A percentile compares a stretch with the other conserved stretches of the same genome.
Evolutionary conservation across 1,140 invertebrate species (phyloP).

Genomic region (Leptinotarsa lineolata): DNA sequence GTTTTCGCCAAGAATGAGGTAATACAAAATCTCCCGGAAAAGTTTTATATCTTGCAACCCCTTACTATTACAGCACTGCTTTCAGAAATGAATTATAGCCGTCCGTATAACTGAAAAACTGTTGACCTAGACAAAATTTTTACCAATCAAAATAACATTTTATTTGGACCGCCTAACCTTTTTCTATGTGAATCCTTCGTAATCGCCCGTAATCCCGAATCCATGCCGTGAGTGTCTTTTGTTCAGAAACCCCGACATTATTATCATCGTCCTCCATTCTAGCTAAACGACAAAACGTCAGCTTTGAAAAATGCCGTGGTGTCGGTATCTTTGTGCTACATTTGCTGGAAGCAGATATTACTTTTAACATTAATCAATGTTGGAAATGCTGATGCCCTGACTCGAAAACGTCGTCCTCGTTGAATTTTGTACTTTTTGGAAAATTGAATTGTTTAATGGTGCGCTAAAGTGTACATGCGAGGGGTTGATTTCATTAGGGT

Average conservation of each 20-base stretch:
- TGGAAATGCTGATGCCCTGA: background rate
- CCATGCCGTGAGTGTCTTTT: conserved; percentile 11
- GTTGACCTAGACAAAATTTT: too few species aligned
- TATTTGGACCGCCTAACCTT: too few species aligned
- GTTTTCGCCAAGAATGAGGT: background rate
- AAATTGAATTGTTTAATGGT: conserved; percentile 4
- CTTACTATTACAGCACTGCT: too few species aligned
- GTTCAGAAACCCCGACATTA: background rate
- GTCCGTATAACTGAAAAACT: too few species aligned
- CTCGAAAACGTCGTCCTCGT: background rate
- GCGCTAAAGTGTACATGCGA: background rate
- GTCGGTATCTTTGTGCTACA: background rate
- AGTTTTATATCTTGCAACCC: too few species aligned
- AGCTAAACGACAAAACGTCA: conserved; percentile 13
- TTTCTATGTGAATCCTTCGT: background rate
- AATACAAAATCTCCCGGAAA: background rate
- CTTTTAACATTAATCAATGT: conserved; percentile 3
- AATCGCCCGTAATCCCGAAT: conserved; percentile 10
- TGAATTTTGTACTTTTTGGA: background rate
- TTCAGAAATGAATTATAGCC: too few species aligned
- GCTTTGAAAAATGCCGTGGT: conserved; percentile 17
- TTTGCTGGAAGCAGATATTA: conserved; percentile 6
- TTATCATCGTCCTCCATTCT: conserved; percentile 13
- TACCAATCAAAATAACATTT: too few species aligned
- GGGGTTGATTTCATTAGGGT: background rate